Evolutionary conservation across 2,797 vertebrate species (phyloP).

Genomic region (Betta splendens): DNA sequence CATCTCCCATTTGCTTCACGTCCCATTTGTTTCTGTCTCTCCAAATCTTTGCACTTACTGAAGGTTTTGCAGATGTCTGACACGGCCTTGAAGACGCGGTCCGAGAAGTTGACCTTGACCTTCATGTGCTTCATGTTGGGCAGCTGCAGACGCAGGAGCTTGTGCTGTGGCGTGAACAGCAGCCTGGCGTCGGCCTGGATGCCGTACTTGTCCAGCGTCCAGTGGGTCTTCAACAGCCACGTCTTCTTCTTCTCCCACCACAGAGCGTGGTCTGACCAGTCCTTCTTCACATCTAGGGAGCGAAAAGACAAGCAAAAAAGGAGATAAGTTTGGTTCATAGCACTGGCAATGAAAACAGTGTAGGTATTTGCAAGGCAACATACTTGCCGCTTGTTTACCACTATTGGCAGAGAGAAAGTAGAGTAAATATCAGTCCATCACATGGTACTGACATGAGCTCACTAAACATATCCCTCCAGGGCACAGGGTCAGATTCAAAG

Average conservation of each 20-base stretch:
- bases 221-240: constrained; percentile 98
- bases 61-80: constrained; percentile 99
- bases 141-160: constrained; percentile 94
- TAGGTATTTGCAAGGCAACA: background rate
- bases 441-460: constrained; percentile 45
- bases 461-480: constrained; percentile 54
- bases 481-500: constrained; percentile 48
- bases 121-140: constrained; percentile 99
- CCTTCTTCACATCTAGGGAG: constrained; percentile 93
- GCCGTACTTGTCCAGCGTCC: constrained; percentile 98
- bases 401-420: constrained; percentile 7
- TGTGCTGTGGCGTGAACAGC: constrained; percentile 98
- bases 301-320: background rate
- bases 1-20: constrained; percentile 6
- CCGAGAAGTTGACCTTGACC: constrained; percentile 99
- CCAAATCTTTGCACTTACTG: constrained; percentile 93
- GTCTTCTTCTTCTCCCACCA: constrained; percentile 99
- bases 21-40: too few relatives aligned
- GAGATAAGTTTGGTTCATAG: background rate
- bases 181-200: constrained; percentile 98
- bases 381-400: background rate
- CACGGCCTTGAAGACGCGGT: constrained; percentile 97
- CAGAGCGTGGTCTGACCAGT: constrained; percentile 98
- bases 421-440: constrained; percentile 16
- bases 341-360: background rate